Evolutionary conservation across 1,140 invertebrate species (phyloP).

Genomic region (Aphelinus atriplicis): DNA sequence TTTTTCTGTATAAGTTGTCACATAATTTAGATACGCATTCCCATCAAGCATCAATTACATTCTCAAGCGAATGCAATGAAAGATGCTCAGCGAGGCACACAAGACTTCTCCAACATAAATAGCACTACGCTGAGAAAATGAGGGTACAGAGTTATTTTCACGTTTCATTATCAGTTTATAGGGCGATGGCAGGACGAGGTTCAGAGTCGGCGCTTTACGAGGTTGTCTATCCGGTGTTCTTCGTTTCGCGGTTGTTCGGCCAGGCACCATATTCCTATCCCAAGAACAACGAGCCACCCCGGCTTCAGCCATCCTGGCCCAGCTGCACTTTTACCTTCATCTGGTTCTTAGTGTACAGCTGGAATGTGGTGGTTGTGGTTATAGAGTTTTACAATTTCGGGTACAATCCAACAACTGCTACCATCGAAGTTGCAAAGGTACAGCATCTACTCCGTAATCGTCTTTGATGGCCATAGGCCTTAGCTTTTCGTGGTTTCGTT

Average conservation of each 20-base stretch:
- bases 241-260: constrained; percentile 50
- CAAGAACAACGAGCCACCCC: neutral
- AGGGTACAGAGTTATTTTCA: too few species aligned
- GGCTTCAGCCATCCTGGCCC: neutral
- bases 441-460: too few species aligned
- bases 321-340: neutral
- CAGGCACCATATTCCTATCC: constrained; percentile 55
- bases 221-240: constrained; percentile 52
- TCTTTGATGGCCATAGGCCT: too few species aligned
- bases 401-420: constrained; percentile 18
- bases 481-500: too few species aligned
- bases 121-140: too few species aligned
- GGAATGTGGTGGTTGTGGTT: neutral
- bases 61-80: too few species aligned
- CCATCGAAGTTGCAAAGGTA: constrained; percentile 54
- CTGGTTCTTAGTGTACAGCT: neutral
- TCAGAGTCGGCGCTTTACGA: constrained; percentile 51
- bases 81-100: too few species aligned
- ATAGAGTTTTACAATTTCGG: neutral
- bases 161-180: too few species aligned
- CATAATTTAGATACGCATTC: too few species aligned
- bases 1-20: too few species aligned
- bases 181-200: neutral
- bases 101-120: too few species aligned
- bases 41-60: too few species aligned